These are phyloP conservation scores for Brachionus plicatilis DNA, from an alignment of 1,140 invertebrate genomes.

Conservation along the genomic window DNA sequence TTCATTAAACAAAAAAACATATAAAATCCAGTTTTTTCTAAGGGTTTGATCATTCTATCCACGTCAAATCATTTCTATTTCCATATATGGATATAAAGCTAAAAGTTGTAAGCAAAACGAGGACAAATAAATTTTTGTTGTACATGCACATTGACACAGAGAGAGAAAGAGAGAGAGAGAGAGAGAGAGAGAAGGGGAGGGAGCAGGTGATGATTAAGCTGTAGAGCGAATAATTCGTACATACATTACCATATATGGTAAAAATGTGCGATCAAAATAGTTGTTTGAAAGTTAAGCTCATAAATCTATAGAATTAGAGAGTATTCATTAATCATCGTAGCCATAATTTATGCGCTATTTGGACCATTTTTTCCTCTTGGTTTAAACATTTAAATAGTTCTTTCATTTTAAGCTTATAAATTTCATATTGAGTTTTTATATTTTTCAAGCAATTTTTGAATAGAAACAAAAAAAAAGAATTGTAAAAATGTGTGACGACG, in stretches of 20 bases:
- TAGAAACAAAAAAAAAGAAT: neutral
- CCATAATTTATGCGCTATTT: neutral
- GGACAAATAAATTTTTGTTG: neutral
- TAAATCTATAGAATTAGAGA: neutral
- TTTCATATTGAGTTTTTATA: slow-evolving; percentile 6
- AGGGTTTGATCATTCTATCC: neutral
- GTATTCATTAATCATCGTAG: neutral
- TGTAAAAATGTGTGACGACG: slow-evolving; percentile 75
- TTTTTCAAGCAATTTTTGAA: neutral
- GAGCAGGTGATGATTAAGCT: neutral
- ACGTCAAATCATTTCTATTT: neutral
- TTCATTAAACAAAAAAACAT: neutral
- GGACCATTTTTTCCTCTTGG: neutral
- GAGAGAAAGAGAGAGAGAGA: neutral
- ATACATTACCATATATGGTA: neutral
- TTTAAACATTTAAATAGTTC: neutral
- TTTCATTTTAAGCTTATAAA: slow-evolving; percentile 4
- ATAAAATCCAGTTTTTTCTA: neutral
- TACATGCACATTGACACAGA: neutral
- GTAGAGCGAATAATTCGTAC: neutral
- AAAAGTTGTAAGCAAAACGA: neutral
- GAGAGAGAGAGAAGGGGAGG: neutral
- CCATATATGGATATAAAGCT: neutral
- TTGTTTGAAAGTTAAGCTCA: neutral
- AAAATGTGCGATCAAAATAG: neutral